Evolutionary conservation across 2,797 vertebrate species (phyloP).

Genomic region (Amniataba percoides): DNA sequence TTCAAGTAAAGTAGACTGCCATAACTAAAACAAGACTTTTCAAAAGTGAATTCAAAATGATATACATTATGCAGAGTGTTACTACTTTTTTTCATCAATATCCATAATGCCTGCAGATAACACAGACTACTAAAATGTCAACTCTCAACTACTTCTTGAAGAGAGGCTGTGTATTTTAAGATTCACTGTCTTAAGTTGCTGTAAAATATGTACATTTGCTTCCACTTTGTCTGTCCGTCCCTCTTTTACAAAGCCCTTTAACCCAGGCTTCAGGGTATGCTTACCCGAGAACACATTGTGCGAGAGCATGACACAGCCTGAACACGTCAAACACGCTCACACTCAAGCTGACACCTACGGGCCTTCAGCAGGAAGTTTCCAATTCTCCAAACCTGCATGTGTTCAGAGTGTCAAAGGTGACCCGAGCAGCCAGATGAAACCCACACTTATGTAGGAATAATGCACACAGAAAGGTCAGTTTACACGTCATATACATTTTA

Average conservation of each 20-base stretch:
- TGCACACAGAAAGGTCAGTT: no score
- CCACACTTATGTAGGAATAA: neutral
- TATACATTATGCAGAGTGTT: no score
- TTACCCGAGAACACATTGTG: neutral
- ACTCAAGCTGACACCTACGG: neutral
- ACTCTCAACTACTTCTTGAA: neutral
- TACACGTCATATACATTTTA: neutral
- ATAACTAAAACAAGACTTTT: neutral
- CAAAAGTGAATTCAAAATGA: neutral
- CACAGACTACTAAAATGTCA: constrained; percentile 4
- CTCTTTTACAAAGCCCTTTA: neutral
- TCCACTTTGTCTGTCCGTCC: neutral
- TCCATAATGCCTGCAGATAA: constrained; percentile 4
- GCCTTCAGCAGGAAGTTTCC: neutral
- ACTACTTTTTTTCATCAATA: neutral
- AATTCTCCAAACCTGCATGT: neutral
- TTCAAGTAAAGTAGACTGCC: constrained; percentile 1
- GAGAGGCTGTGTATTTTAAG: neutral
- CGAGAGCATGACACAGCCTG: neutral
- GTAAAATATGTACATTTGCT: neutral
- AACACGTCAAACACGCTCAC: neutral
- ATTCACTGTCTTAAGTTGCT: neutral
- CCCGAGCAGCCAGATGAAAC: neutral
- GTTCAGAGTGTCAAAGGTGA: constrained; percentile 6
- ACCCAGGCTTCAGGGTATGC: neutral